phyloP scores from a whole-genome alignment of 2,888 invertebrate genomes.

The Molorchus minor region DNA sequence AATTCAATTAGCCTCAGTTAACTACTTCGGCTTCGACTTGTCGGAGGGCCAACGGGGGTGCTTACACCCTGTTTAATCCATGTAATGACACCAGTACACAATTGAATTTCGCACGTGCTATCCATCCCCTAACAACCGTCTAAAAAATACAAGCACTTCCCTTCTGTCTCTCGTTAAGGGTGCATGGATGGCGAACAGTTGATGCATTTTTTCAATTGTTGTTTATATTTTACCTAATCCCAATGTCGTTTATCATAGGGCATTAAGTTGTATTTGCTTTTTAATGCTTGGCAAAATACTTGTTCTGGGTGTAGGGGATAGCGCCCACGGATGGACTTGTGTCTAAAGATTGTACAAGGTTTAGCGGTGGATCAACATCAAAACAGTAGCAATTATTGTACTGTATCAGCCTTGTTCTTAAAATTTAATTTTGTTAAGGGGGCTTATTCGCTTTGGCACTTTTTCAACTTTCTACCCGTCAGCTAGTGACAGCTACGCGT shows the following conservation, averaged over 20 bases:
- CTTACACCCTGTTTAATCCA: constrained; percentile 48
- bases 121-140: constrained; percentile 43
- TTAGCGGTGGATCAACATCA: too few relatives aligned
- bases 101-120: constrained; percentile 57
- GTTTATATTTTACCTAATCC: constrained; percentile 43
- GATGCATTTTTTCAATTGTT: constrained; percentile 39
- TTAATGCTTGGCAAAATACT: too few relatives aligned
- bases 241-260: constrained; percentile 40
- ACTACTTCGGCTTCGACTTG: constrained; percentile 39
- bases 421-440: too few relatives aligned
- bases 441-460: too few relatives aligned
- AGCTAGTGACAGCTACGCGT: too few relatives aligned
- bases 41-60: constrained; percentile 29
- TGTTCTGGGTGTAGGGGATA: too few relatives aligned
- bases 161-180: constrained; percentile 19
- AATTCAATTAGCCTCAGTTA: constrained; percentile 43
- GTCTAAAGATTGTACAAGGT: too few relatives aligned
- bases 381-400: too few relatives aligned
- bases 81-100: constrained; percentile 57
- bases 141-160: constrained; percentile 38
- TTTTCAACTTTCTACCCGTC: too few relatives aligned
- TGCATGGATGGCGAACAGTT: constrained; percentile 27
- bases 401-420: too few relatives aligned
- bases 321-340: too few relatives aligned
- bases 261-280: constrained; percentile 39